phyloP scores from a whole-genome alignment of 1,140 invertebrate species.

The Chrysoperla carnea region DNA sequence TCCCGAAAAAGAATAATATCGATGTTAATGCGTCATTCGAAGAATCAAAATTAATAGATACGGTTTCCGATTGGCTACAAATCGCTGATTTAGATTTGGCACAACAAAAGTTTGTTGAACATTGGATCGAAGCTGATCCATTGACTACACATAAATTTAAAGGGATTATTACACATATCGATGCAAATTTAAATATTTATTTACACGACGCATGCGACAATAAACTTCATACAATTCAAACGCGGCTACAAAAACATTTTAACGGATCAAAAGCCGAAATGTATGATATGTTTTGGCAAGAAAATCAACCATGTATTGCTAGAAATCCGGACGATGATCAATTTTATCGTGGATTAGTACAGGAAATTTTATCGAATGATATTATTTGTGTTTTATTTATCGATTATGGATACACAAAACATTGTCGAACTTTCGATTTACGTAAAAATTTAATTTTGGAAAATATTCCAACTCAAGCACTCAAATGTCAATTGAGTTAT shows the following conservation, averaged over 20 bases:
- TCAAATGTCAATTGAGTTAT: neutral
- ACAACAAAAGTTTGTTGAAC: no score
- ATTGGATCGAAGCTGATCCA: no score
- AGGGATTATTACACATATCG: no score
- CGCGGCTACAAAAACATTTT: no score
- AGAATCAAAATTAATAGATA: no score
- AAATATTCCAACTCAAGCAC: neutral
- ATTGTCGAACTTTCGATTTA: neutral
- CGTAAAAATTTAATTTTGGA: neutral
- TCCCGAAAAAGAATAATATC: constrained; percentile 19
- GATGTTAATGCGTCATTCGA: neutral
- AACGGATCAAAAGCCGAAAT: no score
- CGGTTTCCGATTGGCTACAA: no score
- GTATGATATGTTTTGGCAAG: constrained; percentile 3
- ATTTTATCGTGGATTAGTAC: constrained; percentile 16
- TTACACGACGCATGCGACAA: no score
- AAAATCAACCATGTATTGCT: constrained; percentile 6
- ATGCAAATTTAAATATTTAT: no score
- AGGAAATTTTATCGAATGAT: constrained; percentile 20
- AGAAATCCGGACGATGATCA: constrained; percentile 1
- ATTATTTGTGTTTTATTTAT: constrained; percentile 8
- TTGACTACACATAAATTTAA: no score
- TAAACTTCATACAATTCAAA: no score
- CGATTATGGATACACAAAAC: neutral
- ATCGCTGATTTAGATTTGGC: no score